Conservation (phyloP, 2,888 invertebrate species). For the Drosophila anceps region DNA sequence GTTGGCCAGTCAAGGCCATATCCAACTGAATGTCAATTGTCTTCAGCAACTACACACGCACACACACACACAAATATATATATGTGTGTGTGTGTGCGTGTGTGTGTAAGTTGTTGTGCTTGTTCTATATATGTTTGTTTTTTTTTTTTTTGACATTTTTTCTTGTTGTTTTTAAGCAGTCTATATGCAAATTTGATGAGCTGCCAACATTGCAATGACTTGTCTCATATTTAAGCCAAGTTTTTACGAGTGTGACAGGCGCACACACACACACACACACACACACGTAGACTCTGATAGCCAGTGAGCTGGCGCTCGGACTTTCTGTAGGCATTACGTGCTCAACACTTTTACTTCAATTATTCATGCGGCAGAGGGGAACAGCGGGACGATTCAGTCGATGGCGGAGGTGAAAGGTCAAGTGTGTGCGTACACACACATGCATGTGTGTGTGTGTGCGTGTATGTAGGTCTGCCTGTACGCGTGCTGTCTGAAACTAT, state of each 20-base stretch:
- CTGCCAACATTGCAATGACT: slow-evolving; percentile 69
- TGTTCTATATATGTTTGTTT: slow-evolving; percentile 1
- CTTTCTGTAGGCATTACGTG: slow-evolving; percentile 57
- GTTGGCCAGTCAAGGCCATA: slow-evolving; percentile 2
- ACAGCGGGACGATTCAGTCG: slow-evolving; percentile 1
- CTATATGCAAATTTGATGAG: slow-evolving; percentile 80
- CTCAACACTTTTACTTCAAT: slow-evolving; percentile 71
- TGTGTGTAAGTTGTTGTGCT: slow-evolving; percentile 8
- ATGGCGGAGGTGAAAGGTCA: slow-evolving; percentile 47
- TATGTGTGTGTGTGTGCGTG: background rate
- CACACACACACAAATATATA: background rate
- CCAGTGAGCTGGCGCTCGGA: slow-evolving; percentile 43
- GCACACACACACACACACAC: slow-evolving; percentile 2
- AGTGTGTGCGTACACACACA: slow-evolving; percentile 29
- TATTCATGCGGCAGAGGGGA: slow-evolving; percentile 58
- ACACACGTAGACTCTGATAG: slow-evolving; percentile 32
- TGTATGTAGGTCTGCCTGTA: slow-evolving; percentile 1
- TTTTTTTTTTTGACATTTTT: slow-evolving; percentile 10
- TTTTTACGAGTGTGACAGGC: slow-evolving; percentile 50
- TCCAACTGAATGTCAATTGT: slow-evolving; percentile 2
- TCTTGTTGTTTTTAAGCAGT: slow-evolving; percentile 56
- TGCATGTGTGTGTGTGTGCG: background rate
- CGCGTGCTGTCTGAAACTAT: slow-evolving; percentile 31
- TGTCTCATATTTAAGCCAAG: slow-evolving; percentile 53
- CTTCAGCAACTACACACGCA: background rate